Conservation (phyloP, 1,140 invertebrate genomes). For the Dendroctonus ponderosae region DNA sequence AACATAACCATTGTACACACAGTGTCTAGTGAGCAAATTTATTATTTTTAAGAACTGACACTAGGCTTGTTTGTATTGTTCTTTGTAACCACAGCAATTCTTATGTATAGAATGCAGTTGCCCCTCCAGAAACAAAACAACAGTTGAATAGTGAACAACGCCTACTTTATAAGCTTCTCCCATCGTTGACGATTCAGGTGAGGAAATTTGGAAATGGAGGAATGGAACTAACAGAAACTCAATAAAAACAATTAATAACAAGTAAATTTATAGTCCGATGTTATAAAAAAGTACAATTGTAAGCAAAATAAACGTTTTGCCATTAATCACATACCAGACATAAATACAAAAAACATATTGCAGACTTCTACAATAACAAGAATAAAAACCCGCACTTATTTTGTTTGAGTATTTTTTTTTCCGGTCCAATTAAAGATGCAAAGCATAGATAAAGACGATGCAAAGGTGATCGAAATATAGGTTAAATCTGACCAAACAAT, state of each 20-base stretch:
- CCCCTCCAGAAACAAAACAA: not conserved
- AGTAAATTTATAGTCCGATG: not conserved
- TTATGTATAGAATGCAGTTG: not conserved
- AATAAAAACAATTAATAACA: not conserved
- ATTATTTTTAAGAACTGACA: no score
- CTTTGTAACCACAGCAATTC: not conserved
- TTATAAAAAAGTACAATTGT: no score
- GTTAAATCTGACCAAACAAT: no score
- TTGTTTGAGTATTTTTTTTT: no score
- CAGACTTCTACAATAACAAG: no score
- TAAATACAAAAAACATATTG: no score
- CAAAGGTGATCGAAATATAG: no score
- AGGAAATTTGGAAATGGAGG: not conserved
- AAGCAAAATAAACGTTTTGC: no score
- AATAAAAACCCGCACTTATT: no score
- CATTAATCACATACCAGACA: no score
- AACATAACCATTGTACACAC: slow-evolving; percentile 54
- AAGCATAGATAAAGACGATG: no score
- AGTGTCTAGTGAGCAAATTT: not conserved
- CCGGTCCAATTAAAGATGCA: no score
- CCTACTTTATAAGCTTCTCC: not conserved
- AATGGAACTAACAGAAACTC: not conserved
- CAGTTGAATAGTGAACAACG: not conserved
- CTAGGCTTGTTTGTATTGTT: slow-evolving; percentile 7
- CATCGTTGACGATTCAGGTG: not conserved